Base-by-base conservation (phyloP, 2,888 invertebrate species). In the Phortica okadai region DNA sequence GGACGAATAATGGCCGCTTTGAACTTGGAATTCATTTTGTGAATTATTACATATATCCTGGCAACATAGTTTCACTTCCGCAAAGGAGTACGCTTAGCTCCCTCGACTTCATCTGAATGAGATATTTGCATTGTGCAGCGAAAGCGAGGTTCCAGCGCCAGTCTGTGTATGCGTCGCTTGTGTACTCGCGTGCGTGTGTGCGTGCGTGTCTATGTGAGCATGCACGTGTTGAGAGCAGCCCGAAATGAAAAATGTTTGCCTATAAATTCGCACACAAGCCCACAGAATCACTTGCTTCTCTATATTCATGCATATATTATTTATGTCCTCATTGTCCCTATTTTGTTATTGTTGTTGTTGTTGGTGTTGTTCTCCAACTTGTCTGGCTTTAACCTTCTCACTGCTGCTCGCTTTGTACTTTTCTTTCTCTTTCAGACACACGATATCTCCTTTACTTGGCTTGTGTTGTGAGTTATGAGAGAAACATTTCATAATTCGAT, bases 11-110 rank as follows among this genome's bases (percentile, higher is more conserved):
- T 90, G 87, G 88, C 81, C 85, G 88, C 88, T 89, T 90, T 89
- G 89, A 89, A 89, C 89, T 89, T 89, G 89, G 89, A 85, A 84
- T 85, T 89, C 82, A 79, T 87, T 89, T 87, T 89, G 70, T 70
- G 89, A 89, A 86, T 89, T 89, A 89, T 89, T 89, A 84, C 85
- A 86, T 84, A 88, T 87, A 85, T 86, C 86, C 86, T 84, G 85
- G 86, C 84, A 84, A 87, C 86, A 86, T 87, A 86, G 86, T 86
- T 86, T 87, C 87, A 86, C 87, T 86, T 87, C 86, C 84, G 83
- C 81, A 70, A 67, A 67, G 67, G 67, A 67, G 16, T 67, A 11
- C 84, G 80, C 82, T 78, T 14, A 44, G 45, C 44, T 82, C 83
- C 84, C 84, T 87, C 80, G 4, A 25, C 62, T 16, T 6, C 10